Percentiles rank a stretch among this genome's conserved stretches.
phyloP scores from a whole-genome alignment of 2,797 vertebrate genomes.

The Dendrocincla fuliginosa region DNA sequence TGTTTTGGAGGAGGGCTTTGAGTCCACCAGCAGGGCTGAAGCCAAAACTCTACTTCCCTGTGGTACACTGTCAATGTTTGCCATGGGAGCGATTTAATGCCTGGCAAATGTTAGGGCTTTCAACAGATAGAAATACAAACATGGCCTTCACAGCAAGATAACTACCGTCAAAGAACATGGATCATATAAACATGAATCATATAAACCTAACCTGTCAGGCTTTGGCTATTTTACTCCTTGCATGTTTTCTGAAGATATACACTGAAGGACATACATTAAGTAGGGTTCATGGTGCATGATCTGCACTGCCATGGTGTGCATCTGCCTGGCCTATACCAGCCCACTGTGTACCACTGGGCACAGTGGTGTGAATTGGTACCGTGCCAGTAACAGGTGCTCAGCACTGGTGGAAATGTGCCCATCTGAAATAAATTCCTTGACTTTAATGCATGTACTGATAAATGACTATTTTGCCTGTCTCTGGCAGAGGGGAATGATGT shows the following conservation, averaged over 20 bases:
- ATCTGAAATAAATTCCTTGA: conserved; percentile 10
- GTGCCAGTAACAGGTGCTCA: neutral
- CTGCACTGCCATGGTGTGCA: neutral
- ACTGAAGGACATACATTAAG: neutral
- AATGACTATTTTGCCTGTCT: neutral
- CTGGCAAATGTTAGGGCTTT: neutral
- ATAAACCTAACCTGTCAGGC: accelerated
- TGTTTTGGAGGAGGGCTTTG: neutral
- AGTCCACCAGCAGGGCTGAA: accelerated
- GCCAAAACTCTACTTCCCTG: neutral
- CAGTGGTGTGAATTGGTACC: neutral
- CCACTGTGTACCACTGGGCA: neutral
- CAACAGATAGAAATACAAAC: neutral
- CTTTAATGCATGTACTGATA: neutral
- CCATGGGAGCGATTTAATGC: neutral
- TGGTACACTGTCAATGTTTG: neutral
- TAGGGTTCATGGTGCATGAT: neutral
- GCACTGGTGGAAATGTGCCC: neutral
- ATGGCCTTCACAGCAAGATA: neutral
- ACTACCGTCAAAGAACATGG: neutral
- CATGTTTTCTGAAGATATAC: neutral
- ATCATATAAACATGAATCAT: neutral
- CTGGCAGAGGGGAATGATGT: neutral
- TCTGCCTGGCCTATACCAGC: neutral
- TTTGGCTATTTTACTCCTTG: neutral